Base-by-base conservation (phyloP, 2,797 vertebrate genomes). In the Coendou prehensilis region DNA sequence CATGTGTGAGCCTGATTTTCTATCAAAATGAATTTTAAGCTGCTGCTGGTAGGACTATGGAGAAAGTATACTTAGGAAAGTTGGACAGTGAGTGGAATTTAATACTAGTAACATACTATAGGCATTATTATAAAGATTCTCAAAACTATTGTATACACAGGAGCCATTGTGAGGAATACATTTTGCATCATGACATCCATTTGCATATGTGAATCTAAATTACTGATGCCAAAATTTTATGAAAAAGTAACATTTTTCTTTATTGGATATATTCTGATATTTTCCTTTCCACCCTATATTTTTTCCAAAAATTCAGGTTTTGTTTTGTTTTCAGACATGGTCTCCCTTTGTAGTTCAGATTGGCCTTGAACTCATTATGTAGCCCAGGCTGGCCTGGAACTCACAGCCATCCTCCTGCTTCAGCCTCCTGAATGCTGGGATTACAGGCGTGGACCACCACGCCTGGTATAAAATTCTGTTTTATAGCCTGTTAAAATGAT, bases 191-290 rank as follows among this genome's bases (percentile, higher is more conserved):
- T 41, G 92, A 56, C 64, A 79, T 8, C 57, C 0, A 57, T 45
- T 37, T 8, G 57, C 4, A 85, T 4, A 23, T 7, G 17, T 33
- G 47, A 45, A 90, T 82, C 20, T 50, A 78, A 93, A 41, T 93
- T 78, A 56, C 26, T 93, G 47, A 90, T 89, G 86, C 28, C 33
- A 75, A 93, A 79, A 9, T 94, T 91, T 85, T 45, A 59, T 47
- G 73, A 94, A 87, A 90, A 90, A 50, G 89, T 61, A 37, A 41
- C 37, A 41, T 57, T 15, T 89, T 90, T 92, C 33, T 33, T 95
- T 78, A 73, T 14, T 37, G 23, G 20, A 73, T 63, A 15, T 15
- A 56, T 81, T 92, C 18, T 78, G 18, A 56, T 63, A 84, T 57
- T 94, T 95, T 91, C 23, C 9, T 69, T 89, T 89, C 37, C 17